phyloP scores from a whole-genome alignment of 2,113 vertebrate genomes.

The Apteryx owenii region DNA sequence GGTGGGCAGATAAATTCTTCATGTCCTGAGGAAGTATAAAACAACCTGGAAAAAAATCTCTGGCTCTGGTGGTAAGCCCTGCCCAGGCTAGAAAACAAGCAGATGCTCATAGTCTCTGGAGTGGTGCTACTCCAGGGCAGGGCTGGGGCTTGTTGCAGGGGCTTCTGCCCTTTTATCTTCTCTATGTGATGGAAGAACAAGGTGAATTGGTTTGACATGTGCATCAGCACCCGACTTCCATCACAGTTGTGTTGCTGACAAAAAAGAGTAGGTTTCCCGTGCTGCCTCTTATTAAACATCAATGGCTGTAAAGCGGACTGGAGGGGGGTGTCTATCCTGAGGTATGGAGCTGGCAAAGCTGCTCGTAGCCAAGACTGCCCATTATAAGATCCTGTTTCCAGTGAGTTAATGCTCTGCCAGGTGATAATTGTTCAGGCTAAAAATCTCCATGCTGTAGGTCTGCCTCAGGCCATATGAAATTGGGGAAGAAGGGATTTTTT shows the following conservation, averaged over 20 bases:
- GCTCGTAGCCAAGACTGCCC: conserved; percentile 25
- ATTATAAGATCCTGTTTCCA: conserved; percentile 27
- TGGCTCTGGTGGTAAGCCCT: neutral
- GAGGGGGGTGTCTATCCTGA: neutral
- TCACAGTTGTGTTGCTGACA: neutral
- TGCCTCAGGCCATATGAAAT: conserved; percentile 41
- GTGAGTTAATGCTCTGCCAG: conserved; percentile 36
- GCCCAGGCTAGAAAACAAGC: neutral
- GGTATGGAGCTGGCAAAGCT: neutral
- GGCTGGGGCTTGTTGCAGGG: neutral
- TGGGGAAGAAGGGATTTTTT: neutral
- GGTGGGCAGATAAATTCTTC: neutral
- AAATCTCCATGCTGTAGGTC: conserved; percentile 42
- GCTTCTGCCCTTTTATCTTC: neutral
- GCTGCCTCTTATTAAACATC: conserved; percentile 39
- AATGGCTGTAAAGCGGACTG: conserved; percentile 38
- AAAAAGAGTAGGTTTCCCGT: neutral
- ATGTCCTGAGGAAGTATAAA: neutral
- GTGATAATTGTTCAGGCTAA: conserved; percentile 46
- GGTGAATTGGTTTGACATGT: neutral
- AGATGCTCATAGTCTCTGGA: neutral
- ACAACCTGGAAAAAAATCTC: neutral
- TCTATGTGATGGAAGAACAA: neutral
- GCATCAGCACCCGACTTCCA: neutral
- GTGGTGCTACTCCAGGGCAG: neutral